Conservation (phyloP, 2,888 invertebrate genomes). For the Rhodophaea formosa region DNA sequence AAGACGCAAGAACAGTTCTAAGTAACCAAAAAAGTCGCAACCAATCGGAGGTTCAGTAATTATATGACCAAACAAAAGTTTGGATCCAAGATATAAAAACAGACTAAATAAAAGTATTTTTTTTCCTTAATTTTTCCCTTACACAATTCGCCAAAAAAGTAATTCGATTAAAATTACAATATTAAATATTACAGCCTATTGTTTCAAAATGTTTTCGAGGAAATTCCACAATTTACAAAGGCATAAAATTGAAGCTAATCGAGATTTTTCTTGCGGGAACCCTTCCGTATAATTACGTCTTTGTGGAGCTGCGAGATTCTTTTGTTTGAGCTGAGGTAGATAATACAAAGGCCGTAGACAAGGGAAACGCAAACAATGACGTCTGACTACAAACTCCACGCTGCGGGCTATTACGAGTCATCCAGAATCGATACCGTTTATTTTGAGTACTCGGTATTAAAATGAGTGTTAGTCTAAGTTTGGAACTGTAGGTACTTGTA, state of each 20-base stretch:
- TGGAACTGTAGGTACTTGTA: no score
- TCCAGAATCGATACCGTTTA: slow-evolving; percentile 47
- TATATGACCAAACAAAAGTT: no score
- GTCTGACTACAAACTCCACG: slow-evolving; percentile 61
- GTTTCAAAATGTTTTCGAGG: slow-evolving; percentile 32
- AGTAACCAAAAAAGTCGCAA: no score
- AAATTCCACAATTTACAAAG: slow-evolving; percentile 34
- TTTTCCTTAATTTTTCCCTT: background rate
- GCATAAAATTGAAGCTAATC: slow-evolving; percentile 55
- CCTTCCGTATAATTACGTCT: slow-evolving; percentile 69
- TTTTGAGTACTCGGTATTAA: slow-evolving; percentile 7
- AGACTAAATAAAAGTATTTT: background rate
- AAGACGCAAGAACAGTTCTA: no score
- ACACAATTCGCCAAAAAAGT: background rate
- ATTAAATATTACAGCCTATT: slow-evolving; percentile 19
- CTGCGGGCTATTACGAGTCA: slow-evolving; percentile 48
- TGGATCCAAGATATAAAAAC: no score
- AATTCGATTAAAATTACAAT: background rate
- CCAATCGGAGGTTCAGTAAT: no score
- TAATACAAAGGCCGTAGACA: slow-evolving; percentile 58
- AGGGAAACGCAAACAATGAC: slow-evolving; percentile 69
- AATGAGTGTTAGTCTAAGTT: background rate
- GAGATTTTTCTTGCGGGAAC: slow-evolving; percentile 52
- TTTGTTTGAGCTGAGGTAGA: slow-evolving; percentile 66
- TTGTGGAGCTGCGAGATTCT: slow-evolving; percentile 63